Base-by-base conservation (phyloP, 2,797 vertebrate species). In the Crenichthys baileyi region DNA sequence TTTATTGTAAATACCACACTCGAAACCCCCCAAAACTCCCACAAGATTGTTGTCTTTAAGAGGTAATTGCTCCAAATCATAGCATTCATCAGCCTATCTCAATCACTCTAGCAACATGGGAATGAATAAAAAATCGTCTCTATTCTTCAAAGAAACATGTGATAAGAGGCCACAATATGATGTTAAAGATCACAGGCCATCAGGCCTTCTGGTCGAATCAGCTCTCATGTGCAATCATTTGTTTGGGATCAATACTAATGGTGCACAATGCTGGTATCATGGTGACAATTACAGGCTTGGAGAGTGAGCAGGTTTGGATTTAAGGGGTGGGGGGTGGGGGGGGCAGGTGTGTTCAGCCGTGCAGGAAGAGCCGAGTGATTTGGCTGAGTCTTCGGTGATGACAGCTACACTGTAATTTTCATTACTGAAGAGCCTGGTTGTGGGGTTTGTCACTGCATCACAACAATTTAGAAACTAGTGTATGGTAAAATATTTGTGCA, bases 371-470 rank as follows among this genome's bases (percentile, higher is more conserved):
- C 44, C 0, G 61, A 76, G 83, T 91, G 88, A 93, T 93, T 93
- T 87, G 88, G 87, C 77, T 73, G 80, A 87, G 73, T 85, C 88
- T 76, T 77, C 83, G 88, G 82, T 82, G 92, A 81, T 39, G 90
- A 91, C 89, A 90, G 82, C 91, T 90, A 92, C 91, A 92, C 93
- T 94, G 91, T 93, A 88, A 95, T 96, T 95, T 95, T 95, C 95
- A 96, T 96, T 94, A 95, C 92, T 88, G 87, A 83, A 85, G 82
- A 87, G 87, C 75, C 71, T 26, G 80, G 77, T 86, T 88, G 85
- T 79, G 84, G 79, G 78, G 87, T 82, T 84, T 72, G 86, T 81
- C 73, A 77, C 56, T 18, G 80, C 78, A 83, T 74, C 82, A 70
- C 80, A 89, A 81, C 87, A 85, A 92, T 91, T 88, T 91, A 73